A percentile compares a stretch with the other conserved stretches of the same genome.
These are phyloP conservation scores for Anguilla rostrata DNA, from an alignment of 2,113 vertebrate genomes.

Conservation along the genomic window DNA sequence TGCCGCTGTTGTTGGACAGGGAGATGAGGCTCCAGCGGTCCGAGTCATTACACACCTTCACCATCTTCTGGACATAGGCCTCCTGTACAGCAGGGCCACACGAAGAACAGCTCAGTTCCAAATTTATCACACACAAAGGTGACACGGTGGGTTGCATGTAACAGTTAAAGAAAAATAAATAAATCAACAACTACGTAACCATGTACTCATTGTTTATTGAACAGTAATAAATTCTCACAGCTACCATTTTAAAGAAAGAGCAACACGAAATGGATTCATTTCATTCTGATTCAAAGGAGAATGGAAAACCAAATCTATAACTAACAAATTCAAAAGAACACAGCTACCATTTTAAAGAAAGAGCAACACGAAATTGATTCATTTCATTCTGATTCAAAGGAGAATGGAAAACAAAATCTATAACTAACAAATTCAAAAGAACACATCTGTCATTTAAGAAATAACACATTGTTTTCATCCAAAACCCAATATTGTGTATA, in stretches of 20 bases:
- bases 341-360: not conserved
- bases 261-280: too few relatives aligned
- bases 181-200: not conserved
- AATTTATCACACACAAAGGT: not conserved
- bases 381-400: not conserved
- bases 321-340: not conserved
- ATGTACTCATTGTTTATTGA: not conserved
- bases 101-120: not conserved
- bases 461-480: not conserved
- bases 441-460: not conserved
- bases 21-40: constrained; percentile 99
- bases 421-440: not conserved
- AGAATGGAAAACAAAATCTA: not conserved
- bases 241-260: not conserved
- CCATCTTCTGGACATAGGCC: constrained; percentile 99
- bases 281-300: not conserved
- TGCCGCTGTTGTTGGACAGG: constrained; percentile 95
- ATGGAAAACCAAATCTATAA: not conserved
- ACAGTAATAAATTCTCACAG: not conserved
- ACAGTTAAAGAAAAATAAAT: not conserved
- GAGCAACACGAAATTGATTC: too few relatives aligned
- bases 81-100: constrained; percentile 69
- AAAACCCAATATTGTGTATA: not conserved
- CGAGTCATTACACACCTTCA: constrained; percentile 96
- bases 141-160: too few relatives aligned